Base-by-base conservation (phyloP, 2,113 vertebrate species). In the Xiphophorus maculatus region DNA sequence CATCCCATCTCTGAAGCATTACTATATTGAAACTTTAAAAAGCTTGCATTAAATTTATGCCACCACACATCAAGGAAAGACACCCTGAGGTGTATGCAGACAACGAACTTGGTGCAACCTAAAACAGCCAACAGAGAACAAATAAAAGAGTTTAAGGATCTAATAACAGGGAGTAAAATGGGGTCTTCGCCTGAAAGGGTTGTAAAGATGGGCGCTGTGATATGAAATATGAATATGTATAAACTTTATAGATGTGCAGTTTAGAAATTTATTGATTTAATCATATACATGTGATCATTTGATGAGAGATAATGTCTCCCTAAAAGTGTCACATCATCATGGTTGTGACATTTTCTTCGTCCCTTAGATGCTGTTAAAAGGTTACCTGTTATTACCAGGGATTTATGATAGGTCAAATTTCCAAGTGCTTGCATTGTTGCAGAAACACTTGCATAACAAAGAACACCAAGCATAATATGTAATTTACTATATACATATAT, bases 301-400 rank as follows among this genome's bases (percentile, higher is more conserved):
- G 22, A n/a, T 64, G 22, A 27, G 25, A 71, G 29, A 66, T 69
- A 77, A 67, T 32, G 4, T 44, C 61, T 37, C 19, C 42, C 19
- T 44, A 19, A 66, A 83, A 73, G 32, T 9, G 33, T 72, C 19
- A 63, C 9, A 66, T 44, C 5, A 6, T 28, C 66, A 40, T 32
- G 74, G 8, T 64, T 13, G 60, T 82, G 74, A 70, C 73, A 79
- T 86, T 79, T 79, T 66, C 37, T 86, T 76, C 63, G 66, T 69
- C 70, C 13, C 35, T 66, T 25, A 22, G 63, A 54, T 65, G 30
- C 61, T 68, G n/a, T 3, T 65, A 19, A 75, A 84, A 63, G 74
- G 65, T 82, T 72, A n/a, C 72, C 42, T 69, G 17, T 40, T 77
- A 68, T 77, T 86, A 22, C 51, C 13, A 6, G 62, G 68, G 58